phyloP scores from a whole-genome alignment of 2,888 invertebrate genomes.

The Peribatodes rhomboidaria region DNA sequence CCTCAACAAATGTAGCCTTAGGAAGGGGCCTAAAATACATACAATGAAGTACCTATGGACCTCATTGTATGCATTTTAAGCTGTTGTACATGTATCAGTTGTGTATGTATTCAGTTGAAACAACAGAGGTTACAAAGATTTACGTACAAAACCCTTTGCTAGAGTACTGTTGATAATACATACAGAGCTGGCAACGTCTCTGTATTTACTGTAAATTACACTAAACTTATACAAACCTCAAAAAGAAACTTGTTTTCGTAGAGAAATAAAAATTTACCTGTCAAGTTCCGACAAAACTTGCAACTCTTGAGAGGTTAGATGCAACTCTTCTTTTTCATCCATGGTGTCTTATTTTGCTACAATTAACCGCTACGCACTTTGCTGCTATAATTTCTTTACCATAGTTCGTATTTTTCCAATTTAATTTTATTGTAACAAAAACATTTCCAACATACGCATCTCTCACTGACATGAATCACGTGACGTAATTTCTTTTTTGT shows the following conservation, averaged over 20 bases:
- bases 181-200: neutral
- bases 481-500: neutral
- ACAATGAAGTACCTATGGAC: too few relatives aligned
- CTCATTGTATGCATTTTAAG: too few relatives aligned
- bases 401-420: slow-evolving; percentile 4
- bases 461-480: neutral
- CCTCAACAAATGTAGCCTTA: too few relatives aligned
- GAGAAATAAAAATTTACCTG: slow-evolving; percentile 86
- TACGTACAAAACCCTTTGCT: too few relatives aligned
- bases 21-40: too few relatives aligned
- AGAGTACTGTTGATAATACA: neutral
- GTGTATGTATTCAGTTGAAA: too few relatives aligned
- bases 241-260: slow-evolving; percentile 10
- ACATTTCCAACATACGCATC: slow-evolving; percentile 11
- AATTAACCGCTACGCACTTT: slow-evolving; percentile 8
- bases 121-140: too few relatives aligned
- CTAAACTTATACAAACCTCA: neutral
- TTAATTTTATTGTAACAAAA: slow-evolving; percentile 15
- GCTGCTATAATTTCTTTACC: neutral
- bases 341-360: slow-evolving; percentile 55
- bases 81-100: too few relatives aligned
- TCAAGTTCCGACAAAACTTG: slow-evolving; percentile 95
- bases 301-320: slow-evolving; percentile 93
- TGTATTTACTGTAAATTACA: neutral
- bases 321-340: slow-evolving; percentile 89